These are phyloP conservation scores for Tenthredo amoena DNA, from an alignment of 2,888 invertebrate genomes.

Conservation along the genomic window DNA sequence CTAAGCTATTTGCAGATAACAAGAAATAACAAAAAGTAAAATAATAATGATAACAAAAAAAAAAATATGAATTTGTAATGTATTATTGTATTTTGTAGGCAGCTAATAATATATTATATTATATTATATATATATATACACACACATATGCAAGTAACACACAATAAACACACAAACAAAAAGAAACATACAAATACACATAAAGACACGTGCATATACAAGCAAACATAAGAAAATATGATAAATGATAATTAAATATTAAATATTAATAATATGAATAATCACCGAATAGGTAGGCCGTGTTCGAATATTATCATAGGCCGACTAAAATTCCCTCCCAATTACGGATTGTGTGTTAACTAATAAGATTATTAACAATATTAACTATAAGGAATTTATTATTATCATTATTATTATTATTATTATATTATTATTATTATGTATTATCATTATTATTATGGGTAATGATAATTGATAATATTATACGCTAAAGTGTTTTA, in stretches of 20 bases:
- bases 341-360: conserved; percentile 76
- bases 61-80: conserved; percentile 67
- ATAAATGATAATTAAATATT: conserved; percentile 27
- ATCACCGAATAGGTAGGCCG: conserved; percentile 69
- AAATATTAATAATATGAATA: conserved; percentile 30
- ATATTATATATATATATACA: conserved; percentile 58
- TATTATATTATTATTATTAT: conserved; percentile 66
- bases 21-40: conserved; percentile 52
- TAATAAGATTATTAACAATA: conserved; percentile 75
- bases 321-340: conserved; percentile 75
- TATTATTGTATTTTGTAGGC: conserved; percentile 72
- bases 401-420: conserved; percentile 55
- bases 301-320: conserved; percentile 65
- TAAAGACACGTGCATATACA: not conserved
- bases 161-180: conserved; percentile 7
- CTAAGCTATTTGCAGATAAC: conserved; percentile 71
- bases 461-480: conserved; percentile 45
- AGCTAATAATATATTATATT: conserved; percentile 64
- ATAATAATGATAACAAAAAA: conserved; percentile 55
- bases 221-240: conserved; percentile 4
- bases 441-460: conserved; percentile 67
- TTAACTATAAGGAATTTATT: conserved; percentile 70
- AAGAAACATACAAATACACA: not conserved
- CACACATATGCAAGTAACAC: conserved; percentile 41
- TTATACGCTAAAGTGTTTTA: conserved; percentile 72